Evolutionary conservation across 2,888 invertebrate species (phyloP).

Genomic region (Zootermopsis nevadensis): DNA sequence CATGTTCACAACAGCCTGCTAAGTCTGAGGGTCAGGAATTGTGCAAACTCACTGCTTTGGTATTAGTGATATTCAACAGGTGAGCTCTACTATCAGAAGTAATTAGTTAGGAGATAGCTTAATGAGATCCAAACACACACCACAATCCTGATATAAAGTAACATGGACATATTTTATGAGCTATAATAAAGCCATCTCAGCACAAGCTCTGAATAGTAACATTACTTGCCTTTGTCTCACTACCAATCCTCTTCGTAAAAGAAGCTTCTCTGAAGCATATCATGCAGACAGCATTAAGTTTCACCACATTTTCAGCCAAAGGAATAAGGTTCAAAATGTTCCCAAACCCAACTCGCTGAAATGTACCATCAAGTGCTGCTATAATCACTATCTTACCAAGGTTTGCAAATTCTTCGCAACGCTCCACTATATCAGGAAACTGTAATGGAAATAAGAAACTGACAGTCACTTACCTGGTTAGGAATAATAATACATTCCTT

Average conservation of each 20-base stretch:
- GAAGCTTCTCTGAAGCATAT: conserved; percentile 65
- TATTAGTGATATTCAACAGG: no score
- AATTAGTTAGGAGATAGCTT: no score
- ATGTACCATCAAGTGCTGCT: conserved; percentile 70
- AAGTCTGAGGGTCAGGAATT: no score
- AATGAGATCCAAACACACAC: no score
- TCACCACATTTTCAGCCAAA: conserved; percentile 66
- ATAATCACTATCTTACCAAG: conserved; percentile 69
- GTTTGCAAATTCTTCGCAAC: conserved; percentile 67
- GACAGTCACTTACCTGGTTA: no score
- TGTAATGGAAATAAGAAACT: conserved; percentile 53
- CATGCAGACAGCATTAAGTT: conserved; percentile 68
- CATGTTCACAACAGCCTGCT: no score
- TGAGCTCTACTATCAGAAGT: no score
- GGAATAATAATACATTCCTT: no score
- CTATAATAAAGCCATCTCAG: no score
- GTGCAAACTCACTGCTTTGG: no score
- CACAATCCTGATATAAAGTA: no score
- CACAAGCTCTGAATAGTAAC: background rate
- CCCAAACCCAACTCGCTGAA: conserved; percentile 63
- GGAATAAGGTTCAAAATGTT: conserved; percentile 66
- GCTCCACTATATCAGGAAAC: conserved; percentile 66
- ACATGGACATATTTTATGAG: no score
- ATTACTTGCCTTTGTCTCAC: conserved; percentile 62
- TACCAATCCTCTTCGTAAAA: conserved; percentile 65